Base-by-base conservation (phyloP, 2,888 invertebrate genomes). In the Lasius platythorax region DNA sequence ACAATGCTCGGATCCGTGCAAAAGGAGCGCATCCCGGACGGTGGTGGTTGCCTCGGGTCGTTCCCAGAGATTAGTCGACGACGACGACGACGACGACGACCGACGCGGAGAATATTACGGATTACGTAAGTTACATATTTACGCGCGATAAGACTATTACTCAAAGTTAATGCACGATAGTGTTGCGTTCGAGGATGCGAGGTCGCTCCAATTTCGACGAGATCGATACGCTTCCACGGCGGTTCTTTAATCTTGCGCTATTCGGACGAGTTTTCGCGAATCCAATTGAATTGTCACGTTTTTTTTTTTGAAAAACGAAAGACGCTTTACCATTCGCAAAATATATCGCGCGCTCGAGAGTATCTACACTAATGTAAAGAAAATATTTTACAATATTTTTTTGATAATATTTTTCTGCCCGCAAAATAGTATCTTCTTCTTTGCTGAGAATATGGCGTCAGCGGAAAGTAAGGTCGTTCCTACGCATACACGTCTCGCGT, bases 1-100 rank as follows among this genome's bases (percentile, higher is more conserved):
- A 86, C 90, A 70, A 84, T 74, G 84, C 72, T 66, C 53, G 86
- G 85, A 56, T 86, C 30, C 75, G 87, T 88, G 82, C 88, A 90
- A 91, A 85, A 64, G n/a, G n/a, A 72, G 67, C 28, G 66, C 72
- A 61, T 72, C 58, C 15, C 58, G 58, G 56, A 18, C 15, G 46
- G 18, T 37, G 33, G 33, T 70, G 58, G 58, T 58, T 58, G 33
- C 58, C 56, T n/a, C 56, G 56, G 67, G 23, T 40, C 66, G 53
- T 53, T 76, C 28, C n/a, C 53, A 53, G 64, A 33, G 64, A 64
- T 75, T 46, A 66, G 33, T 76, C 46, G 66, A 40, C 56, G 56
- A 30, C 53, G 76, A 67, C 23, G 23, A 23, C 23, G 23, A 23
- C 23, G 23, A 23, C 67, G 37, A 37, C 37, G 37, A 5, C 67